Evolutionary conservation across 2,797 vertebrate species (phyloP), one percentile per base, ranked within the genome.

Genomic region (Eidolon dupreanum): DNA sequence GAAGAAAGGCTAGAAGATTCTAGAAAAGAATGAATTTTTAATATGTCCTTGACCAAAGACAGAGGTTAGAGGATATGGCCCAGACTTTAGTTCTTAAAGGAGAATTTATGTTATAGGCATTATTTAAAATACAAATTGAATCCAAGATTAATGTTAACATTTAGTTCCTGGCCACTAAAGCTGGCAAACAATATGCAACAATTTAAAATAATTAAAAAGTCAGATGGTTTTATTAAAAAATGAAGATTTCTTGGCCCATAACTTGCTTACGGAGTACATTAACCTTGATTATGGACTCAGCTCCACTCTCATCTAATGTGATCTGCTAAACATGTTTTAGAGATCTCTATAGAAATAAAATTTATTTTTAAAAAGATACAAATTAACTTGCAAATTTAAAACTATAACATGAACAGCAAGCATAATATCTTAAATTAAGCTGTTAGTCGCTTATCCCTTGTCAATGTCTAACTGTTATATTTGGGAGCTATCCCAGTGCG

Each of bases 151-250:
- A 79, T 82, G 86, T 75, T 38, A 85, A 53, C 3, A 57, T 81
- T 95, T 89, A 36, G 12, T 93, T 90, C 91, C n/a, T 87, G 63
- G 49, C 28, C 57, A 74, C 26, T 85, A 41, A 96, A 38, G 7
- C 55, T 77, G 61, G 63, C 28, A 90, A 90, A 31, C 33, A 83
- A 13, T 49, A 92, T 0, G 3, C 9, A 70, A 78, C 16, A 0
- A 73, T 88, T 96, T 93, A 2, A 94, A 93, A 24, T 73, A 59
- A 65, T 88, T 92, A 85, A 81, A 88, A 96, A 97, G 17, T 36
- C 77, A 88, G 93, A 88, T 92, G 79, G 41, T 88, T 97, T 93
- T 90, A 93, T 93, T n/a, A 59, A 71, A 75, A 96, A 98, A 96
- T 65, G 95, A 97, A 97, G 71, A 83, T 59, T 97, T 97, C 55